Evolutionary conservation across 2,888 invertebrate species (phyloP), one percentile per base, ranked within the genome.

Genomic region (Alloscopus bannaensis): DNA sequence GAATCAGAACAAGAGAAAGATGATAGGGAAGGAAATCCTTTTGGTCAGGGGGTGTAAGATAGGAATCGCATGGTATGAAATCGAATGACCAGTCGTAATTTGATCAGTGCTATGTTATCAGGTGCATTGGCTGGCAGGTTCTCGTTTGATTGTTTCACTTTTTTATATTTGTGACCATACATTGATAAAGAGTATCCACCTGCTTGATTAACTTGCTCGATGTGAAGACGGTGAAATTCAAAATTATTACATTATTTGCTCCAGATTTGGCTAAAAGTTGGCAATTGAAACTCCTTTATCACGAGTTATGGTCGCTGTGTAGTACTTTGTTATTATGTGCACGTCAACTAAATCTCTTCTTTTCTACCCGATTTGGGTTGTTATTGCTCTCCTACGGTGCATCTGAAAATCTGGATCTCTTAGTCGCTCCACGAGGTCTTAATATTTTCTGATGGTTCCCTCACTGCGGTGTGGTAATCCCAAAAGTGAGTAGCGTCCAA

Each of bases 201-300:
- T n/a, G n/a, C n/a, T n/a, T n/a, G n/a, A n/a, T n/a, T n/a, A n/a
- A n/a, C n/a, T n/a, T n/a, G n/a, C n/a, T n/a, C n/a, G n/a, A n/a
- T n/a, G 8, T 36, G 36, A 13, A 36, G 50, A 18, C 50, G 22
- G 50, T 50, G 20, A 50, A 24, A 29, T 65, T 65, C 16, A 66
- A 75, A 59, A 55, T 36, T 59, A 75, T 59, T 59, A 16, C 52
- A n/a, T n/a, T 20, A 20, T 66, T 75, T 75, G 66, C 11, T 40
- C 66, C 66, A 8, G 24, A 66, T 57, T 31, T 59, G 75, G 75
- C 18, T 18, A 26, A 47, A 55, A 66, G 3, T 24, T 42, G 45
- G 31, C 16, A 24, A 75, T 66, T 66, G 22, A 29, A 66, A 66
- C 29, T 22, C 26, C 0, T 42, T 42, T 59, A 47, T 57, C 26